Evolutionary conservation across 2,113 vertebrate genomes (phyloP).

Genomic region (Nettapus auritus): DNA sequence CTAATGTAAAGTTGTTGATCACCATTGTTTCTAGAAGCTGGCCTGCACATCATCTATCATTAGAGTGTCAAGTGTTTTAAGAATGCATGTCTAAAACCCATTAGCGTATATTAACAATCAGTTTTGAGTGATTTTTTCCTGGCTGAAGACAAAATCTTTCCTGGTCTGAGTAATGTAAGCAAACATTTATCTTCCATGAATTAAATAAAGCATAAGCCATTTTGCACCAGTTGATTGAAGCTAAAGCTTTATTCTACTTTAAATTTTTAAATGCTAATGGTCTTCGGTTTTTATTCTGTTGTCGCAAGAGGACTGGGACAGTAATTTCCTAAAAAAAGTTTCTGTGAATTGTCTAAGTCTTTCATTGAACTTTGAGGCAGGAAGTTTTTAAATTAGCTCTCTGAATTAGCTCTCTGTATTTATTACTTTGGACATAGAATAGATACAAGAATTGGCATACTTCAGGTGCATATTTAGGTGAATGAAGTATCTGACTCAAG

Average conservation of each 20-base stretch:
- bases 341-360: background rate
- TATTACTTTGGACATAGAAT: background rate
- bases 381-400: background rate
- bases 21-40: background rate
- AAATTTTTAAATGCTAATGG: background rate
- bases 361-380: background rate
- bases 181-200: background rate
- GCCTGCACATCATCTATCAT: background rate
- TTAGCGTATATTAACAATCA: background rate
- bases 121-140: background rate
- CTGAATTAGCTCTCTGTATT: background rate
- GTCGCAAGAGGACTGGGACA: background rate
- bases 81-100: background rate
- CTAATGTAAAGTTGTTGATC: background rate
- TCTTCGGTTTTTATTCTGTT: background rate
- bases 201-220: background rate
- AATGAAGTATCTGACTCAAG: background rate
- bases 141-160: background rate
- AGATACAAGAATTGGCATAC: background rate
- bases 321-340: background rate
- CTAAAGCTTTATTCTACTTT: background rate
- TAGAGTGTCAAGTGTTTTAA: background rate
- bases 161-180: background rate
- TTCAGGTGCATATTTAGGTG: background rate
- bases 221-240: background rate